A percentile compares a stretch with the other conserved stretches of the same genome.
Conservation (phyloP, 2,113 vertebrate species). For the Cololabis saira region DNA sequence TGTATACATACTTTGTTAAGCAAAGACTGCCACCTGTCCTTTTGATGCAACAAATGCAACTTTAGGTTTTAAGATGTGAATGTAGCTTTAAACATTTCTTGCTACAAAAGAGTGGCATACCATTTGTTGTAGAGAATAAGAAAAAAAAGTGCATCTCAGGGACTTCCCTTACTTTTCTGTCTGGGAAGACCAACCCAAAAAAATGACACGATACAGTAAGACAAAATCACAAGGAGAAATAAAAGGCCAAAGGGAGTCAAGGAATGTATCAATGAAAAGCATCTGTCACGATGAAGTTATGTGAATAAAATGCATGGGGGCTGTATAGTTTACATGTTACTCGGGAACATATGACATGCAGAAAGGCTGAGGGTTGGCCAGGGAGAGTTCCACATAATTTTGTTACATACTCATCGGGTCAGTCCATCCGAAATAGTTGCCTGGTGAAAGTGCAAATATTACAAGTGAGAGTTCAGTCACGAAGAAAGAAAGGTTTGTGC, state of each 20-base stretch:
- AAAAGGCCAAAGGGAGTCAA: slow-evolving; percentile 16
- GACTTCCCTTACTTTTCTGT: background rate
- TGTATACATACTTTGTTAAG: slow-evolving; percentile 8
- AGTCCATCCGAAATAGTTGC: slow-evolving; percentile 99
- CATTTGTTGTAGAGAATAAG: background rate
- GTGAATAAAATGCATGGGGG: slow-evolving; percentile 22
- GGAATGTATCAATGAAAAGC: slow-evolving; percentile 18
- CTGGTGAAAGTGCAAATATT: slow-evolving; percentile 88
- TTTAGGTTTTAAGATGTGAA: background rate
- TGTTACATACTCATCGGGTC: slow-evolving; percentile 94
- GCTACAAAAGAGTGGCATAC: no score
- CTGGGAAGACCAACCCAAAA: background rate
- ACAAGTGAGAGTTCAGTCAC: slow-evolving; percentile 66
- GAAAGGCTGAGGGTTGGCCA: slow-evolving; percentile 61
- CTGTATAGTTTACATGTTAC: slow-evolving; percentile 13
- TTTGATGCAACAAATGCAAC: slow-evolving; percentile 18
- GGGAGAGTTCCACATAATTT: slow-evolving; percentile 62
- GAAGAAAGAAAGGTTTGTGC: slow-evolving; percentile 18
- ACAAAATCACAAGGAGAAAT: background rate
- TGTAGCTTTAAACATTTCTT: no score
- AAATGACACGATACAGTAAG: background rate
- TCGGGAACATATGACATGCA: slow-evolving; percentile 69
- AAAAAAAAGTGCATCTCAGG: no score
- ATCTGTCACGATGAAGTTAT: slow-evolving; percentile 15
- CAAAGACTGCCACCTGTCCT: slow-evolving; percentile 32